Conservation (phyloP, 2,888 invertebrate genomes). For the Brenthis daphne region DNA sequence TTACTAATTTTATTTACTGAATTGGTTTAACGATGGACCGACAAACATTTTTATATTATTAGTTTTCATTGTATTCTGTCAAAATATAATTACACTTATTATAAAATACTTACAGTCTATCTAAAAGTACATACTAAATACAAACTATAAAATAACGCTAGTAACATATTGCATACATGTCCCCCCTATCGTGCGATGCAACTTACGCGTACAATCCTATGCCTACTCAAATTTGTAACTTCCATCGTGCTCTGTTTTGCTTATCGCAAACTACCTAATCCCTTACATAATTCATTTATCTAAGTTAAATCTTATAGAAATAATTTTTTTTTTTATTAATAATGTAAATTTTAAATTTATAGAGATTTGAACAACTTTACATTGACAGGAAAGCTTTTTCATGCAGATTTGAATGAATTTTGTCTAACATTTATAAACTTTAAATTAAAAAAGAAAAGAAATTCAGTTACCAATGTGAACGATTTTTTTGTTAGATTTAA, state of each 20-base stretch:
- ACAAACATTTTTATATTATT: too few relatives aligned
- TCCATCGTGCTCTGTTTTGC: conserved; percentile 80
- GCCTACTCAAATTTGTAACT: conserved; percentile 78
- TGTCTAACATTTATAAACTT: too few relatives aligned
- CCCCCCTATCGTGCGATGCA: conserved; percentile 68
- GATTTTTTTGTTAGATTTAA: background rate
- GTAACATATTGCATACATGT: conserved; percentile 74
- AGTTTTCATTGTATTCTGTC: too few relatives aligned
- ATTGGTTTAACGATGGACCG: too few relatives aligned
- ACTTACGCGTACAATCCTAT: conserved; percentile 60
- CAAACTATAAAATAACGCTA: conserved; percentile 42
- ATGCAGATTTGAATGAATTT: too few relatives aligned
- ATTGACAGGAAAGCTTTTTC: too few relatives aligned
- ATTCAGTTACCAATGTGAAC: too few relatives aligned
- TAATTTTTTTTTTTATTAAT: background rate
- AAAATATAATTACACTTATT: conserved; percentile 1
- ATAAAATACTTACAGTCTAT: conserved; percentile 7
- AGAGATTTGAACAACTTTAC: too few relatives aligned
- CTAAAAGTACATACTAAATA: conserved; percentile 26
- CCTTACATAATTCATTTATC: conserved; percentile 50
- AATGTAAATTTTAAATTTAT: too few relatives aligned
- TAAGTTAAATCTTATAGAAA: background rate
- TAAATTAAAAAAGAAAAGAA: too few relatives aligned
- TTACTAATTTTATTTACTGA: too few relatives aligned
- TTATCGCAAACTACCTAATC: conserved; percentile 54